Base-by-base conservation (phyloP, 2,797 vertebrate genomes). In the Lerista edwardsae region DNA sequence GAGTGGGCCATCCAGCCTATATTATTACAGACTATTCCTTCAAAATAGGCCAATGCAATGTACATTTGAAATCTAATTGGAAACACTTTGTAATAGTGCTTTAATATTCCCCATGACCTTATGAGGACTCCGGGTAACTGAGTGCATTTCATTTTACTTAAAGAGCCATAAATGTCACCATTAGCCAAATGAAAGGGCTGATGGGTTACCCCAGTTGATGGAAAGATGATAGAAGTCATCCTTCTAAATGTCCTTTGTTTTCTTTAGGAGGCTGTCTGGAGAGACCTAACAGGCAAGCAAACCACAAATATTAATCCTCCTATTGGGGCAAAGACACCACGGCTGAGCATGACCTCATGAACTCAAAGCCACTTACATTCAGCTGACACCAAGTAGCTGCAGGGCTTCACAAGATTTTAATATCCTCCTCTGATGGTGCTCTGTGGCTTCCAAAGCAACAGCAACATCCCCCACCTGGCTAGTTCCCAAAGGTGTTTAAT, bases 231-330 rank as follows among this genome's bases (percentile, higher is more conserved):
- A n/a, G n/a, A n/a, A n/a, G n/a, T n/a, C n/a, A n/a, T n/a, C n/a
- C n/a, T 83, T 83, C 10, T 82, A 65, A 11, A 83, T 69, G 23
- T 12, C 59, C 23, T 71, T 83, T 0, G 0, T 68, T 86, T 88
- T 78, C 64, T 12, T 74, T 2, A 1, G 84, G 87, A 85, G 86
- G 80, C 87, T 74, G 76, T 85, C 57, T 57, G 79, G 93, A 89
- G 29, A 92, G 51, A 87, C 89, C 2, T 81, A 83, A 90, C 88
- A 93, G 83, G 75, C 92, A 91, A 82, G 87, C 80, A 93, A 93
- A 94, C 94, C 88, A 80, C 27, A 65, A 74, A 68, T 83, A 27
- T 34, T 77, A 1, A 68, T 79, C 34, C 80, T 76, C 82, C 17
- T 59, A 44, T 78, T 76, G 85, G 76, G 83, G 67, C 84, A 21